Percentiles rank a stretch among this genome's conserved stretches.
Conservation (phyloP, 2,797 vertebrate species). For the Lagorchestes hirsutus region DNA sequence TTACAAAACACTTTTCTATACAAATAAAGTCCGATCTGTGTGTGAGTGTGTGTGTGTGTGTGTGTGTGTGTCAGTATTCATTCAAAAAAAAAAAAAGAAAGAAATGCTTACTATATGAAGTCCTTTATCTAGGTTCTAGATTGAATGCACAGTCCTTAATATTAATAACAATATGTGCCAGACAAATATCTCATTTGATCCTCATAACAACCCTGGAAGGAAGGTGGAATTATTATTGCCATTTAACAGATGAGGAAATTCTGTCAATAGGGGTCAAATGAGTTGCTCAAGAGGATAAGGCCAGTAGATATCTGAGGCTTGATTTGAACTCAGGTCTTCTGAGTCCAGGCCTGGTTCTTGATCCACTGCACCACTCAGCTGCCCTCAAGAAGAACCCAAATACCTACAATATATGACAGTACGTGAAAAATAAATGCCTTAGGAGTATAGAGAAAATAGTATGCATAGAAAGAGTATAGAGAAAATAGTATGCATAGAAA, state of each 20-base stretch:
- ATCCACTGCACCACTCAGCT: background rate
- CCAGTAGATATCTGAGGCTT: background rate
- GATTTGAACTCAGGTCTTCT: background rate
- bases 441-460: background rate
- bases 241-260: background rate
- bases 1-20: too few relatives aligned
- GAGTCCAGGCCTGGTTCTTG: background rate
- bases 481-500: background rate
- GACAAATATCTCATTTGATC: background rate
- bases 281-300: background rate
- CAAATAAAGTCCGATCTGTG: too few relatives aligned
- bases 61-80: background rate
- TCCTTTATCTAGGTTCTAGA: background rate
- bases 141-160: background rate
- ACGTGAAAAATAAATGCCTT: background rate
- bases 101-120: background rate
- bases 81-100: background rate
- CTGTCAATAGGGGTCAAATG: background rate
- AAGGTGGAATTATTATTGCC: background rate
- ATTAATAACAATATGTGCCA: background rate
- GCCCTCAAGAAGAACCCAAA: background rate
- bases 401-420: background rate
- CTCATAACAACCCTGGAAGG: background rate
- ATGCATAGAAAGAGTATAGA: too few relatives aligned
- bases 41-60: too few relatives aligned